phyloP scores from a whole-genome alignment of 2,888 invertebrate genomes.

The Nysson spinosus region DNA sequence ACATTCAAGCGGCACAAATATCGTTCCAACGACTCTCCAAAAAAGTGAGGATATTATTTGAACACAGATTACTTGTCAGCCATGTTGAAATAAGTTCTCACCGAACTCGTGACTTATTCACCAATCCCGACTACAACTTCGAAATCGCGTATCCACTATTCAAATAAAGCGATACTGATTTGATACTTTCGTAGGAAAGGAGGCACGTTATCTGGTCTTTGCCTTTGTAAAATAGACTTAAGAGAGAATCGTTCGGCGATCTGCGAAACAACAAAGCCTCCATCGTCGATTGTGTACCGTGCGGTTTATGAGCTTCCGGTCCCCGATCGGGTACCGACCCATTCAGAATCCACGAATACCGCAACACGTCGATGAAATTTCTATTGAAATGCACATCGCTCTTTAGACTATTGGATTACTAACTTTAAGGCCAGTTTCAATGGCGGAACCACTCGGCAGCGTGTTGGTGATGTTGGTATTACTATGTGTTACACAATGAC shows the following conservation, averaged over 20 bases:
- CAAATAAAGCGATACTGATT: constrained; percentile 39
- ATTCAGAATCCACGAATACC: constrained; percentile 28
- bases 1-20: too few species aligned
- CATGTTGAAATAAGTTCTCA: too few species aligned
- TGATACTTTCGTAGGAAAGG: constrained; percentile 26
- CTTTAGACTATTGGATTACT: neutral
- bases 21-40: too few species aligned
- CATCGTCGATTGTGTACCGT: constrained; percentile 41
- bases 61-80: too few species aligned
- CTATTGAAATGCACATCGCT: constrained; percentile 7
- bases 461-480: too few species aligned
- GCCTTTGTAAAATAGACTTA: constrained; percentile 45
- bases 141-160: constrained; percentile 25
- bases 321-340: constrained; percentile 7
- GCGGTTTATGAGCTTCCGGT: constrained; percentile 51
- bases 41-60: too few species aligned
- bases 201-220: constrained; percentile 39
- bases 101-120: too few species aligned
- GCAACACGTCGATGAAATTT: constrained; percentile 19
- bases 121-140: too few species aligned
- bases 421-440: too few species aligned
- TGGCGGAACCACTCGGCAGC: too few species aligned
- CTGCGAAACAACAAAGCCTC: constrained; percentile 48
- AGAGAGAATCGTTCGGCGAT: constrained; percentile 39
- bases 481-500: too few species aligned